Evolutionary conservation across 1,140 invertebrate genomes (phyloP).

Genomic region (Rhizoglyphus robini): DNA sequence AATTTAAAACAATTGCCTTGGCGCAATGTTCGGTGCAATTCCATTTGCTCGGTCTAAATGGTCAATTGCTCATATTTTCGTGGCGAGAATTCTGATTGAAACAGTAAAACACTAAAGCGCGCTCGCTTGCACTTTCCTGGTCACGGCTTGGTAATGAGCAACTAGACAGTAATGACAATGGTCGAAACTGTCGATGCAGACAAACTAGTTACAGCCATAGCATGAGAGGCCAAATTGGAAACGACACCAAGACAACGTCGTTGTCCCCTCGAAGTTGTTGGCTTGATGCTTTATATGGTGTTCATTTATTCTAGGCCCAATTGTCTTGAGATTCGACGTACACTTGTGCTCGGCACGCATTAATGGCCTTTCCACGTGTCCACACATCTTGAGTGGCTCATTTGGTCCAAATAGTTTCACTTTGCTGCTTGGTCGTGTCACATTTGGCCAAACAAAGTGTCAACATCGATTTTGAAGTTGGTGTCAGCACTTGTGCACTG

Average conservation of each 20-base stretch:
- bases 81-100: slow-evolving; percentile 12
- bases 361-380: slow-evolving; percentile 15
- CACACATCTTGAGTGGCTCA: slow-evolving; percentile 3
- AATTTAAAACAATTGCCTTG: slow-evolving; percentile 4
- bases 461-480: too few relatives aligned
- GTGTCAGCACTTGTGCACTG: too few relatives aligned
- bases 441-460: background rate
- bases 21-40: background rate
- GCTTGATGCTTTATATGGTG: too few relatives aligned
- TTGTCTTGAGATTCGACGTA: too few relatives aligned
- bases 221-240: background rate
- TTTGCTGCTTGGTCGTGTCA: too few relatives aligned
- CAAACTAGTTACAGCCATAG: background rate
- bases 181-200: background rate
- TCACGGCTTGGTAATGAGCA: background rate
- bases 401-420: background rate
- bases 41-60: slow-evolving; percentile 4
- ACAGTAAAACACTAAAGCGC: background rate
- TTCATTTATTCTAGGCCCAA: too few relatives aligned
- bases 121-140: background rate
- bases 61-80: slow-evolving; percentile 8
- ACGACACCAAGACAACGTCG: background rate
- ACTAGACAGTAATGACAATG: background rate
- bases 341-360: too few relatives aligned
- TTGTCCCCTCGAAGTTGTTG: too few relatives aligned